A percentile compares a stretch with the other conserved stretches of the same genome.
phyloP scores from a whole-genome alignment of 2,113 vertebrate genomes.

The Strix uralensis region DNA sequence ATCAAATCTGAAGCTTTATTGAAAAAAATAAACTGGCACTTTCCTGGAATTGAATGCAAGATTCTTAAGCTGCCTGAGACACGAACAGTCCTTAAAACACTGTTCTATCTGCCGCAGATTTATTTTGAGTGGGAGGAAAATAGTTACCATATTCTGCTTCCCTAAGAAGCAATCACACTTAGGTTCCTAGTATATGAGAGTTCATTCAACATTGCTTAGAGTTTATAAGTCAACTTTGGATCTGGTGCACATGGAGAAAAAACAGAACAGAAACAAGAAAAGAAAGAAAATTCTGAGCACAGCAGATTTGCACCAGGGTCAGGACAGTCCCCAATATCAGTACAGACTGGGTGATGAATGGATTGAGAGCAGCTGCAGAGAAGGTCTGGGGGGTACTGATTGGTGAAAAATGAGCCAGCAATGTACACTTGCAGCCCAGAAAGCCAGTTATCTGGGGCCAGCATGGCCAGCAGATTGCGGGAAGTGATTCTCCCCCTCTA shows the following conservation, averaged over 20 bases:
- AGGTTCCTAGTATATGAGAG: background rate
- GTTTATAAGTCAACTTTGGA: background rate
- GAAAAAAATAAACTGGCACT: background rate
- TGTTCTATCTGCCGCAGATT: background rate
- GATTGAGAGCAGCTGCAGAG: background rate
- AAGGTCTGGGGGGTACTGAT: background rate
- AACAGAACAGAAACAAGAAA: background rate
- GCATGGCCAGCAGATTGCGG: background rate
- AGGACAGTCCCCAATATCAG: background rate
- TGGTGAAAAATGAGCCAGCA: background rate
- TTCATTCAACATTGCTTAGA: background rate
- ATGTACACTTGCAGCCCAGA: background rate
- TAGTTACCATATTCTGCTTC: background rate
- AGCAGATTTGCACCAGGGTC: background rate
- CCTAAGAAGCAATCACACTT: background rate
- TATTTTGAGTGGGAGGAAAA: background rate
- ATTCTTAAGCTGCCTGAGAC: background rate
- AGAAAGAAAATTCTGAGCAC: background rate
- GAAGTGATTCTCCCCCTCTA: background rate
- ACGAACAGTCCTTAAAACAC: background rate
- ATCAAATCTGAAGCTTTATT: background rate
- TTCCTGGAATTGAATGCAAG: background rate
- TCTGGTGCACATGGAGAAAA: background rate
- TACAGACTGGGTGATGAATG: background rate
- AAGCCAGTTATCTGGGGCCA: background rate